These are phyloP conservation scores for Patella ulyssiponensis DNA, from an alignment of 2,888 invertebrate genomes.

Conservation along the genomic window DNA sequence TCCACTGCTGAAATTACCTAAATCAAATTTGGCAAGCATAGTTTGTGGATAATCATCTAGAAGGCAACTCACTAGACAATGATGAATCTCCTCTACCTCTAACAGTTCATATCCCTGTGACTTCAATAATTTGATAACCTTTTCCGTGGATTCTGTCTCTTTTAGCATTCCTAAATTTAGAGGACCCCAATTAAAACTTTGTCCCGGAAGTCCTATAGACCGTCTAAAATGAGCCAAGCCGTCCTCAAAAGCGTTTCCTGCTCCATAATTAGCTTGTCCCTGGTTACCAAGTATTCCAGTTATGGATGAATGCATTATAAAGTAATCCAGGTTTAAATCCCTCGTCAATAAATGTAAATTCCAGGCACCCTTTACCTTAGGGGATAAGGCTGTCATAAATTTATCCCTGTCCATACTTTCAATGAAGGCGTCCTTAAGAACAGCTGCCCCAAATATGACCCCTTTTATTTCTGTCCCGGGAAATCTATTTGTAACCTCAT, in stretches of 20 bases:
- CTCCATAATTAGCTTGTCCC: constrained; percentile 55
- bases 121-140: constrained; percentile 24
- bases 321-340: constrained; percentile 44
- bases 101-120: constrained; percentile 31
- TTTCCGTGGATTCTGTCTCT: neutral
- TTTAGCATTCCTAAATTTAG: constrained; percentile 49
- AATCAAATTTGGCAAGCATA: constrained; percentile 41
- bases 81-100: constrained; percentile 4
- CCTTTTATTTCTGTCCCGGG: constrained; percentile 36
- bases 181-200: constrained; percentile 58
- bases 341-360: constrained; percentile 48
- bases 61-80: constrained; percentile 42
- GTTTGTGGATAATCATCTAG: constrained; percentile 38
- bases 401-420: neutral
- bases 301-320: constrained; percentile 54
- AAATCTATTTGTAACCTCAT: neutral
- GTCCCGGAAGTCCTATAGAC: constrained; percentile 37
- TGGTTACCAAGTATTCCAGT: constrained; percentile 46
- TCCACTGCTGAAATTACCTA: no score
- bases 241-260: constrained; percentile 53
- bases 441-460: constrained; percentile 48
- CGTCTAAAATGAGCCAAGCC: constrained; percentile 44
- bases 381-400: constrained; percentile 27
- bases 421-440: constrained; percentile 37
- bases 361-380: constrained; percentile 47